Percentiles rank a stretch among this genome's conserved stretches.
Evolutionary conservation across 2,888 invertebrate genomes (phyloP).

Genomic region (Lingula anatina): DNA sequence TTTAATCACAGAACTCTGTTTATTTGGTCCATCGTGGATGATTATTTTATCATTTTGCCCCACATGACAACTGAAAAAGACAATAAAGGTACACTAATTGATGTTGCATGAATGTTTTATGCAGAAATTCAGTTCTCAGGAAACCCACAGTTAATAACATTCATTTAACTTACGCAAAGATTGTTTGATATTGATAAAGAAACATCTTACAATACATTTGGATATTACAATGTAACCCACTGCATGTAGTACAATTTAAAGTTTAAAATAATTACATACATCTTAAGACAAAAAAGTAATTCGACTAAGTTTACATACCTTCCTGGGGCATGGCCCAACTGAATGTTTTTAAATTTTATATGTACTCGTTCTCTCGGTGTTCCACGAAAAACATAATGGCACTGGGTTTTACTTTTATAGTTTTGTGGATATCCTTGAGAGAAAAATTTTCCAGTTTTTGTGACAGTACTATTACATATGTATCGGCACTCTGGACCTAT

Average conservation of each 20-base stretch:
- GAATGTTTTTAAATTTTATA: constrained; percentile 42
- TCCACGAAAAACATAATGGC: constrained; percentile 51
- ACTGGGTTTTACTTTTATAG: constrained; percentile 48
- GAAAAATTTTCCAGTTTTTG: constrained; percentile 38
- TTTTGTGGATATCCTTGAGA: constrained; percentile 48
- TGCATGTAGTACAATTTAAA: not conserved
- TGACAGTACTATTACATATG: constrained; percentile 29
- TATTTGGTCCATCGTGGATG: constrained; percentile 30
- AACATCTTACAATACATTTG: not conserved
- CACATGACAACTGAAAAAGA: constrained; percentile 22
- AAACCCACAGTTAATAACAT: not conserved
- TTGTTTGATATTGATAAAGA: not conserved
- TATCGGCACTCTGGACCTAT: constrained; percentile 37
- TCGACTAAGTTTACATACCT: constrained; percentile 9
- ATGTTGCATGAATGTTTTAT: too few species aligned
- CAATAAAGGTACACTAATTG: too few species aligned
- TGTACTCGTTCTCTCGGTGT: constrained; percentile 40
- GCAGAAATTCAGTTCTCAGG: too few species aligned
- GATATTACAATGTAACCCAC: not conserved
- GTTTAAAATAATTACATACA: not conserved
- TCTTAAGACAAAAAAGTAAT: not conserved
- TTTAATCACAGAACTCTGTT: constrained; percentile 16
- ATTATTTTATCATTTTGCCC: constrained; percentile 26
- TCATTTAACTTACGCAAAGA: not conserved
- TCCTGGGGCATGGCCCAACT: constrained; percentile 26